Evolutionary conservation across 2,888 invertebrate species (phyloP).

Genomic region (Acanthoscelides obtectus): DNA sequence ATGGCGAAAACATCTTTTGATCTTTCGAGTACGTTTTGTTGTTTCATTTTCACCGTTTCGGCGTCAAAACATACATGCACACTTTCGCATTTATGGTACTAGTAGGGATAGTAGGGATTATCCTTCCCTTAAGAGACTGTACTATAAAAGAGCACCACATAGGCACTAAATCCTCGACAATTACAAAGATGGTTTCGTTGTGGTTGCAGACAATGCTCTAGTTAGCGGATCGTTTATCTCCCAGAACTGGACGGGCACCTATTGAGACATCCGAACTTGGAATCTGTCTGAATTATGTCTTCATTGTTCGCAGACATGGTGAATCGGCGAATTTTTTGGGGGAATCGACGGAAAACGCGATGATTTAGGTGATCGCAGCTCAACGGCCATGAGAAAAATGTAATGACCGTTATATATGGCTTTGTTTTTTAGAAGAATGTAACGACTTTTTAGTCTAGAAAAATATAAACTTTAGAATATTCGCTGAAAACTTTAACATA

Average conservation of each 20-base stretch:
- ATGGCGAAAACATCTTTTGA: no score
- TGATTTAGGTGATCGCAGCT: background rate
- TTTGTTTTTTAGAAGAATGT: background rate
- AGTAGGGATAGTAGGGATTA: no score
- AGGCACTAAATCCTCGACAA: constrained; percentile 9
- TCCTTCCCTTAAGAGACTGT: no score
- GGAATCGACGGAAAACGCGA: background rate
- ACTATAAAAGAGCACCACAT: no score
- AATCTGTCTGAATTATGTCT: constrained; percentile 23
- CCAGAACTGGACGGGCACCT: constrained; percentile 21
- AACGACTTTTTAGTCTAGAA: background rate
- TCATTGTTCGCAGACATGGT: constrained; percentile 14
- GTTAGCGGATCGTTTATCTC: constrained; percentile 36
- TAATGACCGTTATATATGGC: background rate
- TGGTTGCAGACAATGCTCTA: constrained; percentile 30
- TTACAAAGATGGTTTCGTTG: constrained; percentile 3
- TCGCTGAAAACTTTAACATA: no score
- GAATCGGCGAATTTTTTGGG: background rate
- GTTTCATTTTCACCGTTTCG: no score
- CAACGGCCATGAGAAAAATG: background rate
- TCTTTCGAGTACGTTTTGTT: no score
- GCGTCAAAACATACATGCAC: no score
- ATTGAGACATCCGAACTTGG: constrained; percentile 17
- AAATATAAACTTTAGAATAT: no score
- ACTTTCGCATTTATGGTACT: no score